phyloP scores from a whole-genome alignment of 2,888 invertebrate genomes.

The Euclidia mi region DNA sequence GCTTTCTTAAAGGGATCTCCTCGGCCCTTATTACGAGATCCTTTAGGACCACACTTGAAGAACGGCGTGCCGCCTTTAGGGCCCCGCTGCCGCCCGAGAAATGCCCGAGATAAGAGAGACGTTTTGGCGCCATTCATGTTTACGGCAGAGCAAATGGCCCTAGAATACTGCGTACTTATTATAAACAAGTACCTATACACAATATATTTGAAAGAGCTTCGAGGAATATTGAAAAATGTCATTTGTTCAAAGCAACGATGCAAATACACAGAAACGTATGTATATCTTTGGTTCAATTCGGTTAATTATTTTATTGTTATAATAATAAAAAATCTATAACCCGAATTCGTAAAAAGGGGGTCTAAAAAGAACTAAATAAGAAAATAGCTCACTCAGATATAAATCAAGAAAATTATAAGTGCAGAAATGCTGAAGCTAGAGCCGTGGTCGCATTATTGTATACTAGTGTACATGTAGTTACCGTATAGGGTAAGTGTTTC shows the following conservation, averaged over 20 bases:
- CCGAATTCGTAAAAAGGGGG: no score
- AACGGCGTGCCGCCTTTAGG: slow-evolving; percentile 81
- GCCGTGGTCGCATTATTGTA: no score
- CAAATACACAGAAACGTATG: no score
- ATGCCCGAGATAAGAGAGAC: slow-evolving; percentile 89
- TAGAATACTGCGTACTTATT: slow-evolving; percentile 88
- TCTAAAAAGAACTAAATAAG: no score
- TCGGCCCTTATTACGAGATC: slow-evolving; percentile 86
- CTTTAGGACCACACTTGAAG: slow-evolving; percentile 88
- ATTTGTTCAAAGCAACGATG: slow-evolving; percentile 43
- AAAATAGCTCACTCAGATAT: no score
- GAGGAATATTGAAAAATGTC: slow-evolving; percentile 64
- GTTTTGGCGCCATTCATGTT: slow-evolving; percentile 90
- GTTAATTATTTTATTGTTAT: no score
- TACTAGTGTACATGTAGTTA: no score
- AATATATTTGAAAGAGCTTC: slow-evolving; percentile 66
- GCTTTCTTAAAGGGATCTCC: slow-evolving; percentile 83
- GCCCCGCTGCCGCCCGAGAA: slow-evolving; percentile 86
- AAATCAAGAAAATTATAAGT: no score
- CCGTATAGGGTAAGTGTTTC: no score
- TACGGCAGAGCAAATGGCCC: slow-evolving; percentile 88
- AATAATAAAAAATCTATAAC: no score
- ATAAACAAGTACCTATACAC: slow-evolving; percentile 83
- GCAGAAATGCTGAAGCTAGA: no score
- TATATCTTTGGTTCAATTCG: neutral